Evolutionary conservation across 1,140 invertebrate genomes (phyloP).

Genomic region (Cyclargus thomasi): DNA sequence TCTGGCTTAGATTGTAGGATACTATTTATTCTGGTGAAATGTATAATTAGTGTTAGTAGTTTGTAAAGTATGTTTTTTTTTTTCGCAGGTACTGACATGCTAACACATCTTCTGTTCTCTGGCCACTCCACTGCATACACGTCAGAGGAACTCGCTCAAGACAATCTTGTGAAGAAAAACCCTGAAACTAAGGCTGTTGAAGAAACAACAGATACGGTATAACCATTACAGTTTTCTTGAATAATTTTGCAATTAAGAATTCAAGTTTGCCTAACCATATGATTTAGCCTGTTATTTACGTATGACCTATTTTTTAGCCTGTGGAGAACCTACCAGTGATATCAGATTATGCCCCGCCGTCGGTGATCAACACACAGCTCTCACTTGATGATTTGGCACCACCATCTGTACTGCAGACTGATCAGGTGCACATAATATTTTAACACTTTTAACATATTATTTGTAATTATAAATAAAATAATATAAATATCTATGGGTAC

Average conservation of each 20-base stretch:
- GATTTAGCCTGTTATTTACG: too few species aligned
- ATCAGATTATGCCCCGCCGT: conserved; percentile 62
- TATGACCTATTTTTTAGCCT: conserved; percentile 24
- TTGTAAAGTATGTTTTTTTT: not conserved
- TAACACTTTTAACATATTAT: not conserved
- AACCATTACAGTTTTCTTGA: not conserved
- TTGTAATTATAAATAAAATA: too few species aligned
- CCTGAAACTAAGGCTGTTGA: conserved; percentile 20
- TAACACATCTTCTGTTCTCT: conserved; percentile 79
- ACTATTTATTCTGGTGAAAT: too few species aligned
- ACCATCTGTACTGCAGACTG: conserved; percentile 62
- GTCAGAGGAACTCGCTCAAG: conserved; percentile 75
- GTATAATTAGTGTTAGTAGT: too few species aligned
- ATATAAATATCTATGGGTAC: too few species aligned
- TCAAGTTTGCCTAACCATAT: not conserved
- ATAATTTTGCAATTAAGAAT: not conserved
- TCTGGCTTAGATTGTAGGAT: too few species aligned
- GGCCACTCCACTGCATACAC: conserved; percentile 79
- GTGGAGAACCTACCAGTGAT: conserved; percentile 44
- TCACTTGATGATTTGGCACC: conserved; percentile 69
- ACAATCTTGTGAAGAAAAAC: conserved; percentile 58
- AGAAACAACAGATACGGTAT: conserved; percentile 28
- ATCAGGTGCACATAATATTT: conserved; percentile 46
- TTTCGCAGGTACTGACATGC: conserved; percentile 75
- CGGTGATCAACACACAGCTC: conserved; percentile 69